Percentiles rank a stretch among this genome's conserved stretches.
Evolutionary conservation across 2,797 vertebrate genomes (phyloP).

Genomic region (Enteromius fasciolatus): DNA sequence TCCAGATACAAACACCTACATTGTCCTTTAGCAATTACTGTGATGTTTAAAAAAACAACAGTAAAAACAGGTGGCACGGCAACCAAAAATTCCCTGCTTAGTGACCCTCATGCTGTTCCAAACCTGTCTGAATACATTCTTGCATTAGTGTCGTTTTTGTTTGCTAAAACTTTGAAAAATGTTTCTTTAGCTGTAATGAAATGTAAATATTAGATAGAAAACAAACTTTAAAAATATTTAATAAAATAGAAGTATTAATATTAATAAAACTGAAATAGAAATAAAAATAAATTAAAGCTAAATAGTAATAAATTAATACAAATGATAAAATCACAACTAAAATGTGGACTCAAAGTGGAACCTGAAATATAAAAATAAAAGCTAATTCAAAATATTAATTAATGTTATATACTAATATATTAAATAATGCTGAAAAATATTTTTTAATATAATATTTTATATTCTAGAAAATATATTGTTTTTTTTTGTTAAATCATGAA

Average conservation of each 20-base stretch:
- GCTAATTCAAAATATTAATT: neutral
- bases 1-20: conserved; percentile 6
- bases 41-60: neutral
- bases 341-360: neutral
- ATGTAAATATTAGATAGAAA: neutral
- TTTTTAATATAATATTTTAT: neutral
- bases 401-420: neutral
- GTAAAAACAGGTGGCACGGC: neutral
- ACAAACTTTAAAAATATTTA: neutral
- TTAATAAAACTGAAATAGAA: neutral
- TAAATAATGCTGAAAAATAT: neutral
- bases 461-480: neutral
- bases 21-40: neutral
- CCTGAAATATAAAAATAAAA: neutral
- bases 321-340: neutral
- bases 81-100: neutral
- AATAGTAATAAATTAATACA: neutral
- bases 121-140: neutral
- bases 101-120: too few species aligned
- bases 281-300: neutral
- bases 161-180: neutral
- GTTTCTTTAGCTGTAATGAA: neutral
- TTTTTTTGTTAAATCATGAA: neutral
- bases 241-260: neutral
- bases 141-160: neutral